phyloP scores from a whole-genome alignment of 2,888 invertebrate species.

The Cremastinae sp. region DNA sequence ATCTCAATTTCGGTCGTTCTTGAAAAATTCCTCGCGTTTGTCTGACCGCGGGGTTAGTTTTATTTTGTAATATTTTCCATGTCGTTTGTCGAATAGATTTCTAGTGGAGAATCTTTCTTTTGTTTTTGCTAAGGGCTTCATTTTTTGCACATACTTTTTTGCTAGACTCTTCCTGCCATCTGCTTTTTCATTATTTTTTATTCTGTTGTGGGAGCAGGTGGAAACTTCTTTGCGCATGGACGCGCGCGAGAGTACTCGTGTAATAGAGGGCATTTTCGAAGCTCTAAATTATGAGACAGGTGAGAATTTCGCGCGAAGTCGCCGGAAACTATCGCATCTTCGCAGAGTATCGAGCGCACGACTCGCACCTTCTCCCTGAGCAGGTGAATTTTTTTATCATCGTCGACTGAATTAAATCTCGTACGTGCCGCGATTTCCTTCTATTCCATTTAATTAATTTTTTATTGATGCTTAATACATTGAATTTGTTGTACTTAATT shows the following conservation, averaged over 20 bases:
- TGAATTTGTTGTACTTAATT: neutral
- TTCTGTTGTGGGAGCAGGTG: conserved; percentile 50
- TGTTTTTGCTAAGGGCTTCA: neutral
- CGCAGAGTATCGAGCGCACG: neutral
- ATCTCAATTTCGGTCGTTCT: conserved; percentile 42
- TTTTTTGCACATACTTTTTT: neutral
- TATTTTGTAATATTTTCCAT: conserved; percentile 5
- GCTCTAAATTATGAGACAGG: conserved; percentile 36
- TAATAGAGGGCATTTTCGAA: conserved; percentile 9
- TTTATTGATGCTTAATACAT: neutral
- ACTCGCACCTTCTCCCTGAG: conserved; percentile 6
- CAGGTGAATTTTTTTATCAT: conserved; percentile 35
- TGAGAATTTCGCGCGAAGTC: conserved; percentile 27
- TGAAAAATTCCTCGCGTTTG: conserved; percentile 26
- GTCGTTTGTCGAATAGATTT: conserved; percentile 18
- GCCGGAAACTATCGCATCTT: conserved; percentile 12
- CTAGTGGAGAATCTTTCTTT: conserved; percentile 8
- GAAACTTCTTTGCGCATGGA: conserved; percentile 13
- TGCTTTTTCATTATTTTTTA: conserved; percentile 21
- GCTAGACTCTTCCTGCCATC: neutral
- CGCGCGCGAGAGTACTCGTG: neutral
- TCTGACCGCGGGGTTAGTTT: no score
- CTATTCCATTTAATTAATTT: neutral
- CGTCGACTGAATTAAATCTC: neutral
- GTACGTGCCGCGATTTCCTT: conserved; percentile 12